A percentile compares a stretch with the other conserved stretches of the same genome.
Conservation (phyloP, 2,888 invertebrate species). For the Dascillus cervinus region DNA sequence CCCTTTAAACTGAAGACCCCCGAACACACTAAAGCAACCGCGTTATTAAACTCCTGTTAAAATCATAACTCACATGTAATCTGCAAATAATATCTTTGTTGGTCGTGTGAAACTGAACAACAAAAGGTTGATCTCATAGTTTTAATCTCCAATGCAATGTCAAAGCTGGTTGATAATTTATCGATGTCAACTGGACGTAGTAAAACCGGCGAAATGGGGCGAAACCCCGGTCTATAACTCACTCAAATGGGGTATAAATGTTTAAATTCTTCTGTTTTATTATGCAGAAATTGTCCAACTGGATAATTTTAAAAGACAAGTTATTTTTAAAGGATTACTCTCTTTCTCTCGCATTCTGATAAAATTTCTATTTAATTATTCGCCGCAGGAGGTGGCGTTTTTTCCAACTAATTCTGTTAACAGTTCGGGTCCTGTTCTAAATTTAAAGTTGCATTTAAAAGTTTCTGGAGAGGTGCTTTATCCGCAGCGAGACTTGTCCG, state of each 20-base stretch:
- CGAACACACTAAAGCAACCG: conserved; percentile 2
- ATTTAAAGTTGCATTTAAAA: too few relatives aligned
- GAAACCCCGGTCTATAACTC: conserved; percentile 22
- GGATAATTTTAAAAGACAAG: conserved; percentile 19
- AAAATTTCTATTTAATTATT: too few relatives aligned
- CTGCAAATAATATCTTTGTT: conserved; percentile 18
- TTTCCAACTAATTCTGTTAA: too few relatives aligned
- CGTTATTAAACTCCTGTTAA: conserved; percentile 19
- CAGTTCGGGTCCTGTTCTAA: too few relatives aligned
- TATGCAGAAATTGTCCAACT: conserved; percentile 23
- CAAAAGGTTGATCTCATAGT: too few relatives aligned
- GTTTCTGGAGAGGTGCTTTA: too few relatives aligned
- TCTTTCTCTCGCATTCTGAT: too few relatives aligned
- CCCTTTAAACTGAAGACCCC: background rate
- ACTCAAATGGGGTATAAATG: conserved; percentile 21
- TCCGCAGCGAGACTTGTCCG: too few relatives aligned
- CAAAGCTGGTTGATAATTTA: conserved; percentile 20
- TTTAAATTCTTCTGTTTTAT: conserved; percentile 26
- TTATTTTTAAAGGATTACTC: too few relatives aligned
- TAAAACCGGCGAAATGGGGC: conserved; percentile 25
- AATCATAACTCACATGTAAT: conserved; percentile 16
- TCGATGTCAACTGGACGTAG: conserved; percentile 24
- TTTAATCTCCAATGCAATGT: conserved; percentile 20
- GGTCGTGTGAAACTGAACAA: conserved; percentile 10
- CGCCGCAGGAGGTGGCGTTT: too few relatives aligned